A percentile compares a stretch with the other conserved stretches of the same genome.
phyloP scores from a whole-genome alignment of 2,113 vertebrate genomes.

The Leptobrachium ailaonicum region DNA sequence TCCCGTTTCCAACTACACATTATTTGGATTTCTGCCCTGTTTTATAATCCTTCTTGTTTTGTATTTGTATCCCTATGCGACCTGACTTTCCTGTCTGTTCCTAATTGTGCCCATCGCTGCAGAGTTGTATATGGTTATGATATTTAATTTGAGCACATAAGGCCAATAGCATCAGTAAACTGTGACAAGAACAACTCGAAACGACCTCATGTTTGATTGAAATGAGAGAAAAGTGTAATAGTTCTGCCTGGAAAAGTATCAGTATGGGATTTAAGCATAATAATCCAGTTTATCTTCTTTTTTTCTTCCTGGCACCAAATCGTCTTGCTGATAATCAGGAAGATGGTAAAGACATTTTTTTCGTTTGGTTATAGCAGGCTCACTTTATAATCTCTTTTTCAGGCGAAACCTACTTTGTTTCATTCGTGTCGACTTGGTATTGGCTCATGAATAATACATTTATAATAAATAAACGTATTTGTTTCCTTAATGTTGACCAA shows the following conservation, averaged over 20 bases:
- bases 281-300: constrained; percentile 41
- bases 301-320: constrained; percentile 23
- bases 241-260: constrained; percentile 34
- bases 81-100: constrained; percentile 20
- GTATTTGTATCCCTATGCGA: constrained; percentile 28
- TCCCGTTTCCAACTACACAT: constrained; percentile 18
- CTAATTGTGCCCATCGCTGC: constrained; percentile 28
- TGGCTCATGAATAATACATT: constrained; percentile 11
- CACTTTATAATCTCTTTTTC: constrained; percentile 30
- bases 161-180: constrained; percentile 34
- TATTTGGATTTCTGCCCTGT: constrained; percentile 26
- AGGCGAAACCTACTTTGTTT: constrained; percentile 18
- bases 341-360: constrained; percentile 25
- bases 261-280: constrained; percentile 31
- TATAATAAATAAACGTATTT: constrained; percentile 31
- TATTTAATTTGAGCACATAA: constrained; percentile 22
- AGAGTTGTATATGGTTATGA: constrained; percentile 16
- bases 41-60: constrained; percentile 21
- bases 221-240: constrained; percentile 19
- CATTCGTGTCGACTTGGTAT: constrained; percentile 16
- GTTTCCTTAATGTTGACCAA: constrained; percentile 2
- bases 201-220: constrained; percentile 24
- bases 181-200: constrained; percentile 37
- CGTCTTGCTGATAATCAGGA: constrained; percentile 39
- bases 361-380: constrained; percentile 7